These are phyloP conservation scores for Conus ventricosus DNA, from an alignment of 1,140 invertebrate genomes.

Conservation along the genomic window DNA sequence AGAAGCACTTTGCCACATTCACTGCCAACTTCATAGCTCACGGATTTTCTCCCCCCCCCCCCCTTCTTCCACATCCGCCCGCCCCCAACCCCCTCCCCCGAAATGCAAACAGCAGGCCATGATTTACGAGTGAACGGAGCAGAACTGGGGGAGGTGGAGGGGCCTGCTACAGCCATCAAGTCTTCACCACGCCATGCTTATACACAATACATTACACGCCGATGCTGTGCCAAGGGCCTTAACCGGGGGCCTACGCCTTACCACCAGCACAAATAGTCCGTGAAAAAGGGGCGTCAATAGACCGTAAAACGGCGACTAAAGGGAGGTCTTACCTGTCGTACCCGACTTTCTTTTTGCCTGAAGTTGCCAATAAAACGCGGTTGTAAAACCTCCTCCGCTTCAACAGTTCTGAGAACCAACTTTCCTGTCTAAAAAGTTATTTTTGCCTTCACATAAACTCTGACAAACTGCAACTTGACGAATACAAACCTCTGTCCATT, in stretches of 20 bases:
- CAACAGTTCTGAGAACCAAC: no score
- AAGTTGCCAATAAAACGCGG: neutral
- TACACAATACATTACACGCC: neutral
- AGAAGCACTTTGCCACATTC: neutral
- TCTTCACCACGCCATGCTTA: neutral
- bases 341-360: neutral
- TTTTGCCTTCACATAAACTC: no score
- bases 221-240: neutral
- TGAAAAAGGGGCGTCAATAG: neutral
- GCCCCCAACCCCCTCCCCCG: neutral
- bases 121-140: neutral
- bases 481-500: no score
- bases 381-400: no score
- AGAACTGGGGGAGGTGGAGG: neutral
- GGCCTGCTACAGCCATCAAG: neutral
- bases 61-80: no score
- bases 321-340: neutral
- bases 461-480: no score
- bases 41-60: no score
- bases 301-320: neutral
- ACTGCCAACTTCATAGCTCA: neutral
- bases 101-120: slow-evolving; percentile 7
- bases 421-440: no score
- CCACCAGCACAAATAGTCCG: neutral
- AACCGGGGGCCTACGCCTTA: neutral